A percentile compares a stretch with the other conserved stretches of the same genome.
Conservation (phyloP, 2,888 invertebrate genomes). For the Parapristionchus giblindavisi region DNA sequence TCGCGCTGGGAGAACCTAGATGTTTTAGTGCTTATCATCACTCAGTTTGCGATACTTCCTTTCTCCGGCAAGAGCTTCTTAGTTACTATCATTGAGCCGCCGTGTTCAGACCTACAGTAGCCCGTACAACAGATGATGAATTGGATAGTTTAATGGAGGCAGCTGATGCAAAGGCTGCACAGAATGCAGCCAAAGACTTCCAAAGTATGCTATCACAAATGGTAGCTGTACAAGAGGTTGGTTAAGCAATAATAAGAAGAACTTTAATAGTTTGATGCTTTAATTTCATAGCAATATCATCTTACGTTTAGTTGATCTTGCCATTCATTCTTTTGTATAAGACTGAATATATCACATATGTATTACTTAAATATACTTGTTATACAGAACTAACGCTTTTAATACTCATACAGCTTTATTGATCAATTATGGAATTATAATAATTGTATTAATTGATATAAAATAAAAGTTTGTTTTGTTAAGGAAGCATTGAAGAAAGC, state of each 20-base stretch:
- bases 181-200: conserved; percentile 56
- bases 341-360: neutral
- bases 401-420: too few species aligned
- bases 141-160: conserved; percentile 55
- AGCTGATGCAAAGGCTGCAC: conserved; percentile 53
- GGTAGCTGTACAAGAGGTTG: conserved; percentile 54
- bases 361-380: neutral
- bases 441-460: too few species aligned
- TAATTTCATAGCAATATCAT: too few species aligned
- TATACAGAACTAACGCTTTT: too few species aligned
- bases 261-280: neutral
- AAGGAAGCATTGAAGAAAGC: conserved; percentile 40
- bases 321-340: neutral
- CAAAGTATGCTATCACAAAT: conserved; percentile 56
- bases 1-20: too few species aligned
- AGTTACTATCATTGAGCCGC: too few species aligned
- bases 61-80: too few species aligned
- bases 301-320: neutral
- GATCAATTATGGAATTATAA: too few species aligned
- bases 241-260: neutral
- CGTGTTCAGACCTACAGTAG: too few species aligned
- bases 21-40: too few species aligned
- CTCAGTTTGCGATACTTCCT: too few species aligned
- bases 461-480: neutral
- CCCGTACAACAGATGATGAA: conserved; percentile 52